Evolutionary conservation across 64 coral and sea anemone species (phyloP).

Genomic region (Montipora foliosa): DNA sequence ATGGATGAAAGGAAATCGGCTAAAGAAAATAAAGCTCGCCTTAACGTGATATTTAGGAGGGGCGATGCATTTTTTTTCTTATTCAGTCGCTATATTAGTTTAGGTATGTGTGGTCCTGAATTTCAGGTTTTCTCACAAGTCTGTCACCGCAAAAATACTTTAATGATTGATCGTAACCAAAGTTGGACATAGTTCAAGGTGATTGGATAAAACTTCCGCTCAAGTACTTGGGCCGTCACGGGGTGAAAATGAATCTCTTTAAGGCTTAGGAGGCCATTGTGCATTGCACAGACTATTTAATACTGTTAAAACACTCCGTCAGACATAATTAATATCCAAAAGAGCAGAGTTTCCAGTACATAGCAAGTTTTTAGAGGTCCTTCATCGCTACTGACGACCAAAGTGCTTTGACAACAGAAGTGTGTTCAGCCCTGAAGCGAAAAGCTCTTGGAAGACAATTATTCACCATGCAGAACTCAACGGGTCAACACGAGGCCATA

Average conservation of each 20-base stretch:
- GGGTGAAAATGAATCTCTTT: background rate
- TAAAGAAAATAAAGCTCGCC: background rate
- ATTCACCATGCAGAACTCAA: background rate
- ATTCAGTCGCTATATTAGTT: background rate
- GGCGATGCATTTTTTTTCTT: background rate
- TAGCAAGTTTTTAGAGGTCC: too few species aligned
- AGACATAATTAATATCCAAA: background rate
- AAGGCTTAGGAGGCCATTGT: background rate
- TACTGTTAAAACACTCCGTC: background rate
- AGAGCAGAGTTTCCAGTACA: background rate
- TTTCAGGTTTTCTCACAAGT: too few species aligned
- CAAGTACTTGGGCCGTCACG: background rate
- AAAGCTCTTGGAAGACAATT: background rate
- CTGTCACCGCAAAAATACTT: background rate
- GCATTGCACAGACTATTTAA: background rate
- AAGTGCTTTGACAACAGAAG: too few species aligned
- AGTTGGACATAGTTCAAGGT: background rate
- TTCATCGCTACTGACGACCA: too few species aligned
- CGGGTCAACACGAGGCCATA: conserved; percentile 23
- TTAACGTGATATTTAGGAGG: background rate
- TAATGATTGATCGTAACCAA: conserved; percentile 3
- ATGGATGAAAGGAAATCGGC: background rate
- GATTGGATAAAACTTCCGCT: background rate
- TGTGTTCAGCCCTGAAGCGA: background rate
- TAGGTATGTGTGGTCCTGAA: background rate